phyloP scores from a whole-genome alignment of 2,113 vertebrate genomes.

The Microcebus tavaratra region DNA sequence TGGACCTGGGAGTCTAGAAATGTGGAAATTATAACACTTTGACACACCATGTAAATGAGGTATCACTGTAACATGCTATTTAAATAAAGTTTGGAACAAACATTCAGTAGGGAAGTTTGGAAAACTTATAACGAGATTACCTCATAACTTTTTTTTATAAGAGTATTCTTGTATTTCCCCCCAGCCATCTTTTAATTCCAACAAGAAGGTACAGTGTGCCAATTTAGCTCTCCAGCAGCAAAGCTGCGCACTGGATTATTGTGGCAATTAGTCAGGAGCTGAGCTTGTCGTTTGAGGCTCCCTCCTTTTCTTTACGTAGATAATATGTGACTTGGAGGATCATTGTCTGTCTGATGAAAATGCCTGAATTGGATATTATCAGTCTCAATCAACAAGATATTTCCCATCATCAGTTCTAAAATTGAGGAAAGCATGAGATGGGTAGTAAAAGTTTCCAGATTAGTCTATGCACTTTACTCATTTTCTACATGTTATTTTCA shows the following conservation, averaged over 20 bases:
- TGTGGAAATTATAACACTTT: slow-evolving; percentile 81
- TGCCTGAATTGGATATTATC: neutral
- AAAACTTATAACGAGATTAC: slow-evolving; percentile 82
- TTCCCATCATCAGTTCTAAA: neutral
- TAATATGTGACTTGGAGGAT: slow-evolving; percentile 21
- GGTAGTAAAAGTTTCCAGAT: neutral
- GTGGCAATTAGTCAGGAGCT: slow-evolving; percentile 64
- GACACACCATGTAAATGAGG: slow-evolving; percentile 82
- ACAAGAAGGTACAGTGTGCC: slow-evolving; percentile 62
- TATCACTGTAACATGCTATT: slow-evolving; percentile 76
- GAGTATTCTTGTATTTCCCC: slow-evolving; percentile 63
- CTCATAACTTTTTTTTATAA: slow-evolving; percentile 74
- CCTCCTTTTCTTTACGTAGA: slow-evolving; percentile 35
- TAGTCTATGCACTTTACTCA: neutral
- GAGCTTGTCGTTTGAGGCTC: slow-evolving; percentile 18
- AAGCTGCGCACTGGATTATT: neutral
- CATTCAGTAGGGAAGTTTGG: slow-evolving; percentile 77
- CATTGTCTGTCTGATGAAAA: slow-evolving; percentile 34
- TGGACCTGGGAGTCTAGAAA: slow-evolving; percentile 77
- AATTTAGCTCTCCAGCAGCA: slow-evolving; percentile 40
- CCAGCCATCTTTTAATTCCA: slow-evolving; percentile 77
- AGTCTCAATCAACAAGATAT: slow-evolving; percentile 41
- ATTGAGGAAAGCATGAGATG: neutral
- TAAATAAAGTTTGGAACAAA: slow-evolving; percentile 81
- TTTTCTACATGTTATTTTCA: neutral